Conservation (phyloP, 2,113 vertebrate species). For the Plectropomus leopardus region DNA sequence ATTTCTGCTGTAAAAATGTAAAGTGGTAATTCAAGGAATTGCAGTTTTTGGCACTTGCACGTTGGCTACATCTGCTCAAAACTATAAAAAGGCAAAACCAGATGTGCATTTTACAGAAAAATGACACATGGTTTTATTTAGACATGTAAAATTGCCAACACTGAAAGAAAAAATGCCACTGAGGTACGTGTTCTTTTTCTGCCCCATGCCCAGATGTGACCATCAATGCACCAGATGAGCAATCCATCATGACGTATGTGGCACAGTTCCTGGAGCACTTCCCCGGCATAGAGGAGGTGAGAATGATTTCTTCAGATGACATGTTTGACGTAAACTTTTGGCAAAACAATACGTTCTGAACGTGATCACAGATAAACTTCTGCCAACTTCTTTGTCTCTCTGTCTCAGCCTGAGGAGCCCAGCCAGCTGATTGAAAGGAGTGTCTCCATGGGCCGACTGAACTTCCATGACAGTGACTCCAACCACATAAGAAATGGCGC, state of each 20-base stretch:
- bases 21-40: too few species aligned
- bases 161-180: neutral
- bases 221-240: slow-evolving; percentile 91
- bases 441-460: slow-evolving; percentile 71
- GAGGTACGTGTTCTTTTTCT: slow-evolving; percentile 9
- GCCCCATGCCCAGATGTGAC: slow-evolving; percentile 89
- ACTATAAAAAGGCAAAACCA: too few species aligned
- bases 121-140: neutral
- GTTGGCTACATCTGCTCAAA: too few species aligned
- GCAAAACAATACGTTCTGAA: neutral
- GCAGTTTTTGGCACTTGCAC: too few species aligned
- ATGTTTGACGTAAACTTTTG: neutral
- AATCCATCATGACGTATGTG: slow-evolving; percentile 96
- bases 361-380: neutral
- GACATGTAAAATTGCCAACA: neutral
- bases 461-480: slow-evolving; percentile 54
- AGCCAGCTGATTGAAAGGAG: slow-evolving; percentile 75
- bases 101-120: too few species aligned
- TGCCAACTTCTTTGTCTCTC: neutral
- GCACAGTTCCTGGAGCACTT: slow-evolving; percentile 97
- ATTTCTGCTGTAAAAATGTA: too few species aligned
- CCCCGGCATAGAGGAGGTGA: slow-evolving; percentile 92
- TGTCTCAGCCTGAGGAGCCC: slow-evolving; percentile 69
- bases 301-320: neutral
- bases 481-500: slow-evolving; percentile 68